Base-by-base conservation (phyloP, 1,140 invertebrate species). In the Bradysia coprophila region DNA sequence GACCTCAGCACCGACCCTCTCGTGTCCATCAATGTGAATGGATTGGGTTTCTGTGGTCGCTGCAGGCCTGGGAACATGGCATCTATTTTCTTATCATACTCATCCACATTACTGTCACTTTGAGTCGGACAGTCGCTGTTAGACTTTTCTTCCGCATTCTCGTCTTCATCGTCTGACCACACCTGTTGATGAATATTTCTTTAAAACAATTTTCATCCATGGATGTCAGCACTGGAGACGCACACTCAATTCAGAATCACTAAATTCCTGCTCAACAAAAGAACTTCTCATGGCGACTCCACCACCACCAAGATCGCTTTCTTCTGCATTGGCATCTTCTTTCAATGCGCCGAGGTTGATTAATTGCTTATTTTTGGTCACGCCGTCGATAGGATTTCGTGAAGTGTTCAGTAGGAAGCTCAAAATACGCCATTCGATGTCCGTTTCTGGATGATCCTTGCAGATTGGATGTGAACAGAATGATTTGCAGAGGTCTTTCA, bases 391-490 rank as follows among this genome's bases (percentile, higher is more conserved):
- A 1, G 58, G 55, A 22, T 46, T 48, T 28, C 51, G 18, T 4
- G 56, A 43, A 20, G 56, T 16, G 10, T 38, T 16, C 3, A 59
- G 19, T 2, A 61, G 21, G n/a, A 60, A 58, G 31, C 60, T 51
- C 0, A 61, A 21, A 15, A 60, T n/a, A 0, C 52, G 44, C 51
- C 53, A 57, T 28, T 51, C 46, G 5, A 51, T 38, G 34, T 57
- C 49, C 21, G 48, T 22, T 39, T 52, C 44, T 28, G 48, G 45
- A 13, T 52, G 48, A 6, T 45, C 45, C 11, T 38, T 22, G 37
- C 45, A 48, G 1, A 42, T 15, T 1, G 50, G 47, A 28, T 53
- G 42, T 0, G 48, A 44, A 13, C 58, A 40, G 5, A 57, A 21
- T 21, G 43, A 31, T 1, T 21, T 37, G 34, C 39, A 46, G n/a